Evolutionary conservation across 37 sponge, comb jelly and placozoan genomes (phyloP).

Genomic region (Cliona cf. orientalis): DNA sequence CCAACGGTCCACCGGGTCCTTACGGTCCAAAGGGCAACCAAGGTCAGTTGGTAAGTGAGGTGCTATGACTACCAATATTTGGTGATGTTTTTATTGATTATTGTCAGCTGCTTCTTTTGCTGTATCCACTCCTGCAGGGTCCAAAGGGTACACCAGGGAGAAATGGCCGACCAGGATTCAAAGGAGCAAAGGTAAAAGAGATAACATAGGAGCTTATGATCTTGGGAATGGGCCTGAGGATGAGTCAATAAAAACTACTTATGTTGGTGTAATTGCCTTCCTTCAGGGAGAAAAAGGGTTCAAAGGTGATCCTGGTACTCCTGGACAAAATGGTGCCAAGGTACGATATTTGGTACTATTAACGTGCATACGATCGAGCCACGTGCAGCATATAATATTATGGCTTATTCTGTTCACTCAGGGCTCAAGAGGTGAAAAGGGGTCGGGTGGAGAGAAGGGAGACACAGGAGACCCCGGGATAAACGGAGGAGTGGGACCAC

Average conservation of each 20-base stretch:
- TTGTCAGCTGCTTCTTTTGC: not conserved
- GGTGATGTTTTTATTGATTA: not conserved
- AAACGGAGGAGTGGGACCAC: conserved; percentile 6
- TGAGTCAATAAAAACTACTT: not conserved
- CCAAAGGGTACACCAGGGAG: conserved; percentile 25
- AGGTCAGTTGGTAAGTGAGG: conserved; percentile 40
- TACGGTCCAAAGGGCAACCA: not conserved
- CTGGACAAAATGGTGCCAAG: not conserved
- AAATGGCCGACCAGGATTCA: conserved; percentile 9
- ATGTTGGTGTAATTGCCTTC: not conserved
- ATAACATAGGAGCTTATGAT: not conserved
- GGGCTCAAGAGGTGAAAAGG: conserved; percentile 25
- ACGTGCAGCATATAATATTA: not conserved
- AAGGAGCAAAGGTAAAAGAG: not conserved
- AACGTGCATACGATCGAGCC: not conserved
- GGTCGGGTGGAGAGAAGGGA: conserved; percentile 19
- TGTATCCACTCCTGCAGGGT: conserved; percentile 4
- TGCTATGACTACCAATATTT: not conserved
- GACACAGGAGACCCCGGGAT: conserved; percentile 20
- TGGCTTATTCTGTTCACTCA: not conserved
- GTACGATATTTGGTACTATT: too few species aligned
- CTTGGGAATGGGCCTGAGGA: not conserved
- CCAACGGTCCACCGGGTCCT: not conserved
- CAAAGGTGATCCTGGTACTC: not conserved
- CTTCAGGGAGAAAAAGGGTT: conserved; percentile 21